Conservation (phyloP, 2,888 invertebrate genomes). For the Caenorhabditis sinica region DNA sequence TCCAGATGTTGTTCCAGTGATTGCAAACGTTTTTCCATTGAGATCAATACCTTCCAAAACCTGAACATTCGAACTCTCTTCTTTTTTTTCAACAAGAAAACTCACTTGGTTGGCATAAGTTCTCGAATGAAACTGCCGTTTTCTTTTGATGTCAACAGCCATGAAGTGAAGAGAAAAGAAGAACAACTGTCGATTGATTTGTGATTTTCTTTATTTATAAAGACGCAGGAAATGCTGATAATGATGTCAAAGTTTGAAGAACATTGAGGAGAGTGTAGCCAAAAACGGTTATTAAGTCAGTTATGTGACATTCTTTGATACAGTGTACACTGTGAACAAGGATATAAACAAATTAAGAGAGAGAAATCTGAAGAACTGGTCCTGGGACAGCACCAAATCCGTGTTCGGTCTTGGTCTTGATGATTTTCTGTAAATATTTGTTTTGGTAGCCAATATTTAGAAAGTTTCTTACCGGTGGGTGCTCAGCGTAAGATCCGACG, state of each 20-base stretch:
- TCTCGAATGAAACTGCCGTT: constrained; percentile 48
- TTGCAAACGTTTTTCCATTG: constrained; percentile 72
- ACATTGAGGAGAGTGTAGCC: constrained; percentile 25
- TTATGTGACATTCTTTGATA: constrained; percentile 18
- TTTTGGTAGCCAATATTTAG: not conserved
- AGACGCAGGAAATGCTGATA: not conserved
- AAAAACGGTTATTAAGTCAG: constrained; percentile 1
- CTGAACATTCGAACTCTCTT: constrained; percentile 41
- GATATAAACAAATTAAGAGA: not conserved
- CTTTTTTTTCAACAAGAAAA: not conserved
- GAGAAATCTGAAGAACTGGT: constrained; percentile 32
- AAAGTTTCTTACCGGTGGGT: constrained; percentile 31
- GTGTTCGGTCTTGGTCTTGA: constrained; percentile 12
- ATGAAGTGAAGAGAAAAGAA: constrained; percentile 11
- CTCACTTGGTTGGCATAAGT: constrained; percentile 43
- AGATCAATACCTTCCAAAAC: constrained; percentile 72
- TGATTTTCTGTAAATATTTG: constrained; percentile 40
- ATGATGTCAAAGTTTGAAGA: constrained; percentile 21
- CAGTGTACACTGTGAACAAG: not conserved
- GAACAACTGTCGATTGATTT: constrained; percentile 8
- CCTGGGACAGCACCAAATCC: not conserved
- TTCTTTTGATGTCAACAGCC: constrained; percentile 18
- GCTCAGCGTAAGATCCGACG: constrained; percentile 45
- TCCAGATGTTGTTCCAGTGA: constrained; percentile 77
- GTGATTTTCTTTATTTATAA: constrained; percentile 15